These are phyloP conservation scores for Drosophila mettleri DNA, from an alignment of 2,888 invertebrate genomes.

Conservation along the genomic window DNA sequence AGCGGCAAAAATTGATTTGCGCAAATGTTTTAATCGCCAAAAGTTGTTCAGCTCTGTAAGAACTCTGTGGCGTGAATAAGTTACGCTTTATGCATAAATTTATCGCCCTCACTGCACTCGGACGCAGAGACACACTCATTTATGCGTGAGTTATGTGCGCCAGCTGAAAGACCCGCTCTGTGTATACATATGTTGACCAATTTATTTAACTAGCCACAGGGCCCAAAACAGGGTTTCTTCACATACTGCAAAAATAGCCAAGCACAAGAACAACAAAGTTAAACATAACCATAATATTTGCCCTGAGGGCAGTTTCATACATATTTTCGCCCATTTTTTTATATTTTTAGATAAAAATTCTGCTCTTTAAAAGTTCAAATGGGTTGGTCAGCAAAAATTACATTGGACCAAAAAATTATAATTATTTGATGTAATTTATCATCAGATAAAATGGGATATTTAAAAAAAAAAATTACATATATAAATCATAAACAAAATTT, in stretches of 20 bases:
- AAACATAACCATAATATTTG: constrained; percentile 26
- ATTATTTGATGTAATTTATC: constrained; percentile 1
- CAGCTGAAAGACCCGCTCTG: background rate
- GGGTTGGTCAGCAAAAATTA: background rate
- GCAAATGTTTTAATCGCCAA: constrained; percentile 48
- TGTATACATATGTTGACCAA: constrained; percentile 40
- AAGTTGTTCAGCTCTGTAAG: constrained; percentile 14
- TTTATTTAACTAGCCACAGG: constrained; percentile 41
- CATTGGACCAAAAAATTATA: background rate
- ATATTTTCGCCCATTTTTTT: constrained; percentile 35
- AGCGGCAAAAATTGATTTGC: constrained; percentile 72
- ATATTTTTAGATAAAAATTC: constrained; percentile 3
- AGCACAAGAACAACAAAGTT: constrained; percentile 16
- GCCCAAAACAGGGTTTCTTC: background rate
- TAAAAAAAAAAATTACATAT: background rate
- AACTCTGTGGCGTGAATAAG: constrained; percentile 11
- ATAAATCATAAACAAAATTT: too few species aligned
- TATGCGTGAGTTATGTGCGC: constrained; percentile 1
- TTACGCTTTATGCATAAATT: constrained; percentile 19
- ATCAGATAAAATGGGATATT: background rate
- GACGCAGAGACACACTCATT: background rate
- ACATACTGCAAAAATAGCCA: background rate
- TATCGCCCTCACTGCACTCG: constrained; percentile 1
- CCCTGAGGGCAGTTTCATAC: constrained; percentile 33
- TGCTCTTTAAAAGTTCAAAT: constrained; percentile 16